Base-by-base conservation (phyloP, 2,888 invertebrate genomes). In the Plusia festucae region DNA sequence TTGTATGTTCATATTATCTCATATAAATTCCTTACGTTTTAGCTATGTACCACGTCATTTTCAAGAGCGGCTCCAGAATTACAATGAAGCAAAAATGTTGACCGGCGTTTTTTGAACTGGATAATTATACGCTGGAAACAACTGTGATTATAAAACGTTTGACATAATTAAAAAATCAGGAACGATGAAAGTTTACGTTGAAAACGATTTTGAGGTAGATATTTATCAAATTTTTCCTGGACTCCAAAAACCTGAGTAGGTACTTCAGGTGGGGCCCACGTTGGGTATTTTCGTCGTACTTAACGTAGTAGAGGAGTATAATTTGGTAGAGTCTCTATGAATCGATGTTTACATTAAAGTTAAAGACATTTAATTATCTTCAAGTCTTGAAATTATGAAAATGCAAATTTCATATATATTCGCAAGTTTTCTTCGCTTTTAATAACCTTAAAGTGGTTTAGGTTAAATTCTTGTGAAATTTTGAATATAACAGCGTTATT, bases 141-240 rank as follows among this genome's bases (percentile, higher is more conserved):
- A 82, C 82, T 71, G 78, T 83, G 82, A 87, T 91, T 90, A 91
- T 79, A 85, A 88, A 85, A 88, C 70, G 84, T 80, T 86, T 88
- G 82, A 84, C 81, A 86, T 90, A 79, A 87, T 86, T 83, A 80
- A 83, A 66, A 83, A 79, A 77, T 51, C 72, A 81, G 82, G 84
- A 86, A 89, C 83, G 56, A 66, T 73, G 40, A 60, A 56, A 65
- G 53, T 52, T 20, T 64, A 70, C 62, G 46, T 57, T n/a, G 62
- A 62, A 65, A 78, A 65, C n/a, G 49, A 60, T 40, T 60, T 55
- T 27, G 68, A 44, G 59, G 58, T 34, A 70, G 32, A 44, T 58
- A 40, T 53, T 62, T 58, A 27, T 16, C 20, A 44, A 13, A 65
- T 68, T 71, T 65, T 74, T 76, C 60, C 54, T 18, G 58, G 58